Conservation (phyloP, 2,113 vertebrate genomes). For the Genyomyrus donnyi region DNA sequence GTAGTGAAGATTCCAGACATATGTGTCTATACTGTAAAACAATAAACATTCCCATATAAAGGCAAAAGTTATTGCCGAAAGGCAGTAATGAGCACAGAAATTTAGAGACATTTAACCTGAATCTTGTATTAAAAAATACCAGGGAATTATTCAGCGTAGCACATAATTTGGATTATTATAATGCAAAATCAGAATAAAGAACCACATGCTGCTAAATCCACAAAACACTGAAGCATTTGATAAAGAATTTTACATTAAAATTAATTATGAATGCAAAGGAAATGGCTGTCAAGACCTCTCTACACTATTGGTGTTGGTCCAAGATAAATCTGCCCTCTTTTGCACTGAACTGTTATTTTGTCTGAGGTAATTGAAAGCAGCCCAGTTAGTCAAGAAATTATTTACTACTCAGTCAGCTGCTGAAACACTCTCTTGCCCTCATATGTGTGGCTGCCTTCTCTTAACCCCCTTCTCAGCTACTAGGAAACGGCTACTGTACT, state of each 20-base stretch:
- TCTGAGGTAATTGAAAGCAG: not conserved
- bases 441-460: not conserved
- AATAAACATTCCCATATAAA: not conserved
- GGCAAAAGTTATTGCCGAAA: not conserved
- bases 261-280: not conserved
- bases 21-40: not conserved
- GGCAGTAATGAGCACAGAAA: not conserved
- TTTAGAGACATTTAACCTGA: not conserved
- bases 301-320: not conserved
- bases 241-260: not conserved
- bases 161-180: not conserved
- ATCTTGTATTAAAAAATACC: not conserved
- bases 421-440: not conserved
- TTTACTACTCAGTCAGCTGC: not conserved
- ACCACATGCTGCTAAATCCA: not conserved
- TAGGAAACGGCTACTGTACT: conserved; percentile 76
- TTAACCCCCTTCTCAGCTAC: conserved; percentile 52
- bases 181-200: not conserved
- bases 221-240: not conserved
- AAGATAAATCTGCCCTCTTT: not conserved
- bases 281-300: not conserved
- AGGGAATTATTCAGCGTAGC: not conserved
- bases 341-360: not conserved
- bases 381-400: not conserved
- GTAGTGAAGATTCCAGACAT: not conserved